Conservation (phyloP, 37 sponge, comb jelly and placozoan species). For the Bolinopsis microptera region DNA sequence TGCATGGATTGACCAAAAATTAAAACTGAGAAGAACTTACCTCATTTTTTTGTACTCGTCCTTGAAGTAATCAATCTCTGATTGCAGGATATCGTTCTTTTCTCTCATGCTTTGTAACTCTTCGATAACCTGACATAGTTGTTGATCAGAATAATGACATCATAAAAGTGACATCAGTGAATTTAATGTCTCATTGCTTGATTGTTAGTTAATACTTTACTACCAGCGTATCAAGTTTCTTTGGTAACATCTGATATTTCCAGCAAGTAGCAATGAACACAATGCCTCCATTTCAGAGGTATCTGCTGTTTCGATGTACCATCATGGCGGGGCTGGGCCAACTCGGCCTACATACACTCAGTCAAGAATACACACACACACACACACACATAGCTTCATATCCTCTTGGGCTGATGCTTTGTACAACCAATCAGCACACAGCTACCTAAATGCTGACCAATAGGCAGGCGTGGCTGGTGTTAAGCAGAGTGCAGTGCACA, state of each 20-base stretch:
- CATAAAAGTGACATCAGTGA: too few species aligned
- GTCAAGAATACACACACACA: not conserved
- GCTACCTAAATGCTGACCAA: not conserved
- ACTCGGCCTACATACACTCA: not conserved
- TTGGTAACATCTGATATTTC: too few species aligned
- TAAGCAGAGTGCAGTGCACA: not conserved
- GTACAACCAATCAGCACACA: not conserved
- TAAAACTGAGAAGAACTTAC: too few species aligned
- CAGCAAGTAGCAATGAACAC: too few species aligned
- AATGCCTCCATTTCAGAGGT: too few species aligned
- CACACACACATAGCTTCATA: not conserved
- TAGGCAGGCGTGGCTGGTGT: not conserved
- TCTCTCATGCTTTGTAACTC: slow-evolving; percentile 14
- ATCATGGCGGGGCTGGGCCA: not conserved
- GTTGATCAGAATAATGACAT: too few species aligned
- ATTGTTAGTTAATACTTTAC: too few species aligned
- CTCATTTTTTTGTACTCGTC: slow-evolving; percentile 55
- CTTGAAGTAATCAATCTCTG: slow-evolving; percentile 60
- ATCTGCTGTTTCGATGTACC: too few species aligned
- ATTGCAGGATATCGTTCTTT: slow-evolving; percentile 47
- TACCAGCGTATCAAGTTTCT: too few species aligned
- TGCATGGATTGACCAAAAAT: too few species aligned
- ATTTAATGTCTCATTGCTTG: too few species aligned
- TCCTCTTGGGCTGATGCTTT: not conserved
- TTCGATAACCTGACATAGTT: slow-evolving; percentile 13